These are phyloP conservation scores for Deilephila porcellus DNA, from an alignment of 2,888 invertebrate species.

Conservation along the genomic window DNA sequence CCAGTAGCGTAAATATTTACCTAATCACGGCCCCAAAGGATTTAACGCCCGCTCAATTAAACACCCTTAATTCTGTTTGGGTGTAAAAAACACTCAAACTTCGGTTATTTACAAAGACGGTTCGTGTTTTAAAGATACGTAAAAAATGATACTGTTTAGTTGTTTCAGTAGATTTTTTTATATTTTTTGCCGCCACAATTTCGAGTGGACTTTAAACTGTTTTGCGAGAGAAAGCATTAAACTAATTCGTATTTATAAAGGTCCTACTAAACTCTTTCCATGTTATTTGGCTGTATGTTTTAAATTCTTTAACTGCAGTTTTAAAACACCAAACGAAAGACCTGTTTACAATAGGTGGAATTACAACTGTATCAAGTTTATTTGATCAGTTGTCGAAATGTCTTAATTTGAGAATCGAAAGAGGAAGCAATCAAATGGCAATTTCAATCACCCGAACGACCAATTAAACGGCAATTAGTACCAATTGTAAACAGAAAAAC, in stretches of 20 bases:
- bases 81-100: slow-evolving; percentile 28
- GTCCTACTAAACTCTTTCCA: background rate
- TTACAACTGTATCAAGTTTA: background rate
- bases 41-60: slow-evolving; percentile 14
- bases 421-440: slow-evolving; percentile 45
- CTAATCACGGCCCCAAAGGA: background rate
- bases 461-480: slow-evolving; percentile 11
- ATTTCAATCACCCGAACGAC: slow-evolving; percentile 1
- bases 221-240: too few relatives aligned
- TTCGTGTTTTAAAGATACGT: slow-evolving; percentile 13
- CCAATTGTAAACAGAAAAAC: slow-evolving; percentile 38
- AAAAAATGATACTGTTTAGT: background rate
- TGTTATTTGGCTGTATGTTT: background rate
- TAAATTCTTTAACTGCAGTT: background rate
- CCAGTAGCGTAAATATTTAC: slow-evolving; percentile 24
- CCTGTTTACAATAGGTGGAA: background rate
- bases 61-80: slow-evolving; percentile 1
- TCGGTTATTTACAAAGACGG: background rate
- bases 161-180: background rate
- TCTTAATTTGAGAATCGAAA: slow-evolving; percentile 61
- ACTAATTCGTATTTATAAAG: background rate
- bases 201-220: background rate
- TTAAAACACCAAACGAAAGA: background rate
- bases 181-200: background rate
- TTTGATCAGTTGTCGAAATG: slow-evolving; percentile 46